Conservation (phyloP, 2,797 vertebrate genomes). For the Cyprinodon diabolis region DNA sequence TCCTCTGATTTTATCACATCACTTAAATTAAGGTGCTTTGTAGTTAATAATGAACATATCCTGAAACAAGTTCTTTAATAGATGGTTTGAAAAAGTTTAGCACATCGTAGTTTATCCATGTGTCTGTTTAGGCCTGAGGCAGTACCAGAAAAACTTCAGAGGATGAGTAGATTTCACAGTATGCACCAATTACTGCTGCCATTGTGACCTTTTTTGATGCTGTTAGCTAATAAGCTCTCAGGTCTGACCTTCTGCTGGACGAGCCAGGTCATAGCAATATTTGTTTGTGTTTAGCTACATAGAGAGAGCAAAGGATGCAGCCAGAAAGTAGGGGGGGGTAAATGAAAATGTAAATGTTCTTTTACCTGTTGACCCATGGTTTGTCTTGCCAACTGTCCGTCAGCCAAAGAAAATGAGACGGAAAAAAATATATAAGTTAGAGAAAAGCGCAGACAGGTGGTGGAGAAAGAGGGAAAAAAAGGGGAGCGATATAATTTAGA, state of each 20-base stretch:
- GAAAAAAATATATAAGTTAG: constrained; percentile 26
- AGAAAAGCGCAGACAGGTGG: constrained; percentile 27
- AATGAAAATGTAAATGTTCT: constrained; percentile 63
- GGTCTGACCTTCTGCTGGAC: constrained; percentile 27
- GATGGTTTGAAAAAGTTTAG: constrained; percentile 1
- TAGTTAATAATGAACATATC: neutral
- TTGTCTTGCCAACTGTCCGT: constrained; percentile 81
- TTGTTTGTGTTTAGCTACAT: constrained; percentile 32
- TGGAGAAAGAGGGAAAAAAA: constrained; percentile 15
- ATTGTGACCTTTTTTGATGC: constrained; percentile 33
- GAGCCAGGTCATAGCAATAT: constrained; percentile 34
- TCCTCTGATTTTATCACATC: neutral
- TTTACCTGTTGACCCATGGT: constrained; percentile 78
- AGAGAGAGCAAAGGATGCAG: constrained; percentile 5
- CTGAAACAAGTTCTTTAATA: neutral
- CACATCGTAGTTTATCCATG: neutral
- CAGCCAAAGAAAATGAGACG: constrained; percentile 63
- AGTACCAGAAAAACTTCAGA: constrained; percentile 17
- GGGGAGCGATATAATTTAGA: constrained; percentile 56
- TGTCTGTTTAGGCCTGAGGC: neutral
- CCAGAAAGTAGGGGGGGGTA: constrained; percentile 23
- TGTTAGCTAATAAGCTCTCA: constrained; percentile 27
- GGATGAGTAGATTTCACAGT: constrained; percentile 18
- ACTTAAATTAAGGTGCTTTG: neutral
- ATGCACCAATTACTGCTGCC: constrained; percentile 9